phyloP scores from a whole-genome alignment of 2,888 invertebrate genomes.

The Nemotelus pantherinus region DNA sequence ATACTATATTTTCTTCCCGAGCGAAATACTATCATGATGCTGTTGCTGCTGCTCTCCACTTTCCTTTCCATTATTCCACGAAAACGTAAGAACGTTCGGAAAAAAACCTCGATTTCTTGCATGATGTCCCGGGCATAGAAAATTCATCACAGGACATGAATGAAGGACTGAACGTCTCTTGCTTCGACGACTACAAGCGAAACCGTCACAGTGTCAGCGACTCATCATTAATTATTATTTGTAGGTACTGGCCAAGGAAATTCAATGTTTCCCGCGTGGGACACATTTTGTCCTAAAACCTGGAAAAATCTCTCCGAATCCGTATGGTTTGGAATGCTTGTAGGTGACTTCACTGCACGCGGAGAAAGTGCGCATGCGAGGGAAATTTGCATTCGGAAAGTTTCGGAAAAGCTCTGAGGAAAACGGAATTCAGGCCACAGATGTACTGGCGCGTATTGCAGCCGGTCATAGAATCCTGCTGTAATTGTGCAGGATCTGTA shows the following conservation, averaged over 20 bases:
- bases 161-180: background rate
- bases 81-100: background rate
- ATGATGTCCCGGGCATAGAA: slow-evolving; percentile 28
- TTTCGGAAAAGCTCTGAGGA: slow-evolving; percentile 26
- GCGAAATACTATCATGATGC: too few species aligned
- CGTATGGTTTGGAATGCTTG: background rate
- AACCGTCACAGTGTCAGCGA: slow-evolving; percentile 39
- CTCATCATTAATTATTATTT: slow-evolving; percentile 26
- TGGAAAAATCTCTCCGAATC: background rate
- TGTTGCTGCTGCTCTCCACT: background rate
- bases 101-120: slow-evolving; percentile 17
- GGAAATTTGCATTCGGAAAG: slow-evolving; percentile 15
- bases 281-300: background rate
- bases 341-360: background rate
- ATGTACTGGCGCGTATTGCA: background rate
- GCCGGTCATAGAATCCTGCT: background rate
- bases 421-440: slow-evolving; percentile 1
- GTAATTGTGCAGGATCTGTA: slow-evolving; percentile 14
- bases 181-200: slow-evolving; percentile 5
- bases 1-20: background rate
- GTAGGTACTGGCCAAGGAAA: background rate
- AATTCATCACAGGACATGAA: slow-evolving; percentile 25
- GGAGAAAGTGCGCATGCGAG: slow-evolving; percentile 22
- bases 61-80: background rate
- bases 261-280: slow-evolving; percentile 1